A percentile compares a stretch with the other conserved stretches of the same genome.
phyloP scores from a whole-genome alignment of 2,113 vertebrate species.

The Setophaga petechia region DNA sequence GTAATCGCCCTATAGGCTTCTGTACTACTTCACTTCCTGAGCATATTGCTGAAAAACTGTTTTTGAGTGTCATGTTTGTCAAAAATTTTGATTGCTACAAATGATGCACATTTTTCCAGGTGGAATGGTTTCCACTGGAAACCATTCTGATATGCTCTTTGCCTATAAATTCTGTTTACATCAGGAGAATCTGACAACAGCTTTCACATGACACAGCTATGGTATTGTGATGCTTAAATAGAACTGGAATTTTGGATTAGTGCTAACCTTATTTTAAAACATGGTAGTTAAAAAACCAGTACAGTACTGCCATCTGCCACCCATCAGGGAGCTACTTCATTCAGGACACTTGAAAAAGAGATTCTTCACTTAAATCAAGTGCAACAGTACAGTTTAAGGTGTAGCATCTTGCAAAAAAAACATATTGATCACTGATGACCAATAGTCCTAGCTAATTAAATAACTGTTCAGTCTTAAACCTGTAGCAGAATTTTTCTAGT shows the following conservation, averaged over 20 bases:
- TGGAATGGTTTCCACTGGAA: neutral
- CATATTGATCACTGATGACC: accelerated
- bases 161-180: neutral
- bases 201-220: accelerated
- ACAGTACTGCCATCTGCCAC: neutral
- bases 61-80: neutral
- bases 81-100: neutral
- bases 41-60: neutral
- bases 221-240: neutral
- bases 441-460: neutral
- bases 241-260: neutral
- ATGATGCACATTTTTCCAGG: neutral
- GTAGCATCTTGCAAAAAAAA: neutral
- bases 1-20: neutral
- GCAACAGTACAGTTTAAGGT: neutral
- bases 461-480: neutral
- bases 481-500: neutral
- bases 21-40: neutral
- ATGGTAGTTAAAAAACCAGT: neutral
- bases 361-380: neutral
- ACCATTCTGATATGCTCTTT: neutral
- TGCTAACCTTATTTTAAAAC: neutral
- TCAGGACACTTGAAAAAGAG: neutral
- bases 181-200: neutral
- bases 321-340: neutral